These are phyloP conservation scores for Lissonota sp. DNA, from an alignment of 2,888 invertebrate species.

Conservation along the genomic window DNA sequence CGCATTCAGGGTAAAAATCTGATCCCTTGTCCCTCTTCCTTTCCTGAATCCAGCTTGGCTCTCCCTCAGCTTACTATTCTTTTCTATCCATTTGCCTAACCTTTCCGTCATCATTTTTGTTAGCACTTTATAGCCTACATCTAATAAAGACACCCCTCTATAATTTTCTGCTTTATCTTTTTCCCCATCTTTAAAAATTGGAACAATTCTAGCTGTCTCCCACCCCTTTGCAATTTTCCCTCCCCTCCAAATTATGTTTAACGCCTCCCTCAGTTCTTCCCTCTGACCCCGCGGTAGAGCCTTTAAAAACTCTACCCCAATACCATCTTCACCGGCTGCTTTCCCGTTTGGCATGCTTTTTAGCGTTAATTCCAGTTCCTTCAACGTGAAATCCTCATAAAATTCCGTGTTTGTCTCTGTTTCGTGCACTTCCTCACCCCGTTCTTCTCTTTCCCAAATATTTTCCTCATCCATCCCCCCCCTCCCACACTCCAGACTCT, in stretches of 20 bases:
- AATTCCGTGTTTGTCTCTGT: no score
- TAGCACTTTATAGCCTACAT: constrained; percentile 39
- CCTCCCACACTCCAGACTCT: not conserved
- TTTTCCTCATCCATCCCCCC: no score
- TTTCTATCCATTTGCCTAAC: constrained; percentile 31
- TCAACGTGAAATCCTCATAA: not conserved
- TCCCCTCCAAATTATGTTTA: constrained; percentile 21
- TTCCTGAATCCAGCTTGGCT: not conserved
- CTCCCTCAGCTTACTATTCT: not conserved
- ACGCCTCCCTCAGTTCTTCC: not conserved
- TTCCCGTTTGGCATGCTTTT: constrained; percentile 10
- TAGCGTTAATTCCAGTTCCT: not conserved
- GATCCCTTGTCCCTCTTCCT: constrained; percentile 6
- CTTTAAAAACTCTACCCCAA: constrained; percentile 13
- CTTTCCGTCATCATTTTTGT: constrained; percentile 11
- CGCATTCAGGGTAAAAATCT: no score
- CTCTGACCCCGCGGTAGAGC: not conserved
- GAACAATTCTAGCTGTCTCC: constrained; percentile 13
- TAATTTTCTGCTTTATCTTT: constrained; percentile 17
- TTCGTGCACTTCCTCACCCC: constrained; percentile 3
- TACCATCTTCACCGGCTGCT: constrained; percentile 35
- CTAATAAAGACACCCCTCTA: constrained; percentile 26
- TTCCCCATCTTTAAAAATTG: constrained; percentile 3
- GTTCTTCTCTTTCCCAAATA: not conserved
- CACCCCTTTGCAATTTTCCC: constrained; percentile 8